Conservation (phyloP, 2,113 vertebrate species). For the Prolemur simus region DNA sequence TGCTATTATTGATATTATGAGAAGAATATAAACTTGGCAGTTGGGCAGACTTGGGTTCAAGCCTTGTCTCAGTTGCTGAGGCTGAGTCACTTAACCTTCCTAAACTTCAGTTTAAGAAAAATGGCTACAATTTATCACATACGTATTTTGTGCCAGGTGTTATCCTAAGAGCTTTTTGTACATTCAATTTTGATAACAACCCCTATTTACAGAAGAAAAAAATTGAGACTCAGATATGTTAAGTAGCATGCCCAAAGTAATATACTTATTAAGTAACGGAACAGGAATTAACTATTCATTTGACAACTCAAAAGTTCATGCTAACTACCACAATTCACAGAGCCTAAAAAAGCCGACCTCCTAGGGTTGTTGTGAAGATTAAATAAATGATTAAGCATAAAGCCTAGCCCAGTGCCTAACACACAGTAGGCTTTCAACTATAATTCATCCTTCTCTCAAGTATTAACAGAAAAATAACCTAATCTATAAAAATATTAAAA, state of each 20-base stretch:
- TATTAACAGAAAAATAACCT: slow-evolving; percentile 15
- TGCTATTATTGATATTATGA: background rate
- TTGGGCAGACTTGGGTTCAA: background rate
- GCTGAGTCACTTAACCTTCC: background rate
- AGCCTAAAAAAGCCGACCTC: background rate
- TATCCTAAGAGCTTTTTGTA: background rate
- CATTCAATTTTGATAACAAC: slow-evolving; percentile 2
- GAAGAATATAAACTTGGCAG: slow-evolving; percentile 26
- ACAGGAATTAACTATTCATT: slow-evolving; percentile 31
- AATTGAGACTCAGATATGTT: background rate
- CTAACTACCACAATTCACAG: background rate
- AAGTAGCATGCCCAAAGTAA: background rate
- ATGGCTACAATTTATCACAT: slow-evolving; percentile 1
- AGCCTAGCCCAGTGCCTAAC: background rate
- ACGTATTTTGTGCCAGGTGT: slow-evolving; percentile 25
- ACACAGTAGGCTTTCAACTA: slow-evolving; percentile 28
- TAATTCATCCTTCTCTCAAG: slow-evolving; percentile 14
- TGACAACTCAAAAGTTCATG: slow-evolving; percentile 27
- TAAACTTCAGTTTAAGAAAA: slow-evolving; percentile 50
- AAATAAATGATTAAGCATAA: slow-evolving; percentile 27
- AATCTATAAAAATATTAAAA: slow-evolving; percentile 22
- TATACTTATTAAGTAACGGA: background rate
- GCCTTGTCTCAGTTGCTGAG: background rate
- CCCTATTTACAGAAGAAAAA: slow-evolving; percentile 40
- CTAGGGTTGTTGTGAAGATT: background rate